Evolutionary conservation across 2,113 vertebrate species (phyloP), one percentile per base, ranked within the genome.

Genomic region (Gasterosteus nipponicus): DNA sequence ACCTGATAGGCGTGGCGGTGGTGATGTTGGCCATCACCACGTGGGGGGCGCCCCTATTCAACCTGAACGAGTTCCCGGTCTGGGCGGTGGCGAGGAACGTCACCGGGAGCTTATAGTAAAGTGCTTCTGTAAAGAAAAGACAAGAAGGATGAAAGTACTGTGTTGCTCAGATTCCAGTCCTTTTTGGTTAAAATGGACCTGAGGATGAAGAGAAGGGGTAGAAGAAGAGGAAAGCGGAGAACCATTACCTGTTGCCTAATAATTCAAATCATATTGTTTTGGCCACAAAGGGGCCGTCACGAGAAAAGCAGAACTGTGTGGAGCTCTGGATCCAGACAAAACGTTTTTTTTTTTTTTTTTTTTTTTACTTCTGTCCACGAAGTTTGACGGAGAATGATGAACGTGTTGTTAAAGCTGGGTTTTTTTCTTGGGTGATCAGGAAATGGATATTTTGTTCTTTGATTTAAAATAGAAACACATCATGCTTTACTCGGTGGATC

Each of bases 11-110:
- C 0, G 90, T 99, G 72, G 92, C 94, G n/a, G 95, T 98, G 62
- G 97, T 99, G 64, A 98, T 95, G 95, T 91, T 99, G 87, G 98
- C 97, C 75, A 98, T 99, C 89, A 96, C 95, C 75, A 99, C 97
- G 0, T 99, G 98, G 98, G 98, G 98, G 18, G 93, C 95, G 39
- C 96, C 94, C 15, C 97, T 99, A 51, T 99, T 99, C 89, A 93
- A 96, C 72, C 88, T 99, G 89, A 91, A 94, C 3, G 94, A 93
- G 54, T 99, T 97, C 73, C 98, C 98, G 19, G 90, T 88, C 69
- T 99, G 98, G 98, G 96, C 96, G 1, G 61, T 73, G 19, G 88
- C 90, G 75, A 89, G 91, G 65, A 99, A 99, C 31, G 19, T 91
- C 84, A 99, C 97, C 0, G 90, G 90, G 11, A 84, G 75, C 85